phyloP scores from a whole-genome alignment of 2,888 invertebrate species.

The Kuschelorhynchus macadamiae region DNA sequence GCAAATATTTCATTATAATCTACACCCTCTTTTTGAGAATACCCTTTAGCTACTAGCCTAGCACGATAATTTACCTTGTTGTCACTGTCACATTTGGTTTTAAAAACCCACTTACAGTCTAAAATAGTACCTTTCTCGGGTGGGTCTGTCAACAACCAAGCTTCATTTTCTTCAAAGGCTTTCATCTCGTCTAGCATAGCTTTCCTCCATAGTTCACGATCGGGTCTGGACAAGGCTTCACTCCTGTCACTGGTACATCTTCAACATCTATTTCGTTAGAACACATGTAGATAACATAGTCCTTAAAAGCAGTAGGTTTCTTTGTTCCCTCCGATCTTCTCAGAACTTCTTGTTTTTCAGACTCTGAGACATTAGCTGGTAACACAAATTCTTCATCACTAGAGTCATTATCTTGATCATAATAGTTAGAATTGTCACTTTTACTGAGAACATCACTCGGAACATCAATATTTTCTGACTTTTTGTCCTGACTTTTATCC shows the following conservation, averaged over 20 bases:
- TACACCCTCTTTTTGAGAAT: conserved; percentile 52
- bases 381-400: not conserved
- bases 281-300: conserved; percentile 48
- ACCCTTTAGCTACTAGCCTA: conserved; percentile 55
- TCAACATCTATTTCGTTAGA: conserved; percentile 46
- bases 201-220: conserved; percentile 49
- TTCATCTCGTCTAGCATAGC: conserved; percentile 57
- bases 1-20: conserved; percentile 55
- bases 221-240: conserved; percentile 55
- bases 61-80: conserved; percentile 52
- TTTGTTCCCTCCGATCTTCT: conserved; percentile 43
- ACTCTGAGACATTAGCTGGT: too few species aligned
- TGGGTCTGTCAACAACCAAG: conserved; percentile 54
- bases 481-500: not conserved
- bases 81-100: conserved; percentile 47
- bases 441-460: not conserved
- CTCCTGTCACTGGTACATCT: conserved; percentile 45
- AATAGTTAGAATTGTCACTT: too few species aligned
- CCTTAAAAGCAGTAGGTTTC: conserved; percentile 40
- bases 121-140: conserved; percentile 51
- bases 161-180: conserved; percentile 56
- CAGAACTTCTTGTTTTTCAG: conserved; percentile 7
- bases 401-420: too few species aligned
- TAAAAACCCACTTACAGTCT: conserved; percentile 58
- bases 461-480: not conserved